Conservation (phyloP, 1,140 invertebrate genomes). For the Paraescarpia echinospica region DNA sequence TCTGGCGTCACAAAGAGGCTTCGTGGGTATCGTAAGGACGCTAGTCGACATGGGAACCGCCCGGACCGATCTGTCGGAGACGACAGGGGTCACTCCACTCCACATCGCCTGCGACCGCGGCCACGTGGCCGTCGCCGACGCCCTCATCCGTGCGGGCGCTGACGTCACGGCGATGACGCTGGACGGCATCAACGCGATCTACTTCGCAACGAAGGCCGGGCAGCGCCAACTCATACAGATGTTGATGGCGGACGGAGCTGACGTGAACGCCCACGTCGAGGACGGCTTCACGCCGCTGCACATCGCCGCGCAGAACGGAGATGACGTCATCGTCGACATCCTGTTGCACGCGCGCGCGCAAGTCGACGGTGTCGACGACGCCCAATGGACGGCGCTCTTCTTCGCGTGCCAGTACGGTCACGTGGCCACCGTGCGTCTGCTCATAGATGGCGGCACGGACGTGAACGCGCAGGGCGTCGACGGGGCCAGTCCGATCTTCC, state of each 20-base stretch:
- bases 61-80: slow-evolving; percentile 17
- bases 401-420: slow-evolving; percentile 33
- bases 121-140: slow-evolving; percentile 17
- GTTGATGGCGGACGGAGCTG: slow-evolving; percentile 22
- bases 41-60: neutral
- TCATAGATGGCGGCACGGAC: slow-evolving; percentile 24
- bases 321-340: slow-evolving; percentile 22
- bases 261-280: slow-evolving; percentile 12
- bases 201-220: slow-evolving; percentile 25
- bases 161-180: slow-evolving; percentile 17
- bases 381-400: slow-evolving; percentile 30
- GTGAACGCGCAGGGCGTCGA: slow-evolving; percentile 16
- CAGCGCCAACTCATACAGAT: slow-evolving; percentile 5
- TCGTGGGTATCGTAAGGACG: neutral
- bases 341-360: slow-evolving; percentile 22
- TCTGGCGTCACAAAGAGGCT: slow-evolving; percentile 26
- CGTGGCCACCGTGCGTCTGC: slow-evolving; percentile 22
- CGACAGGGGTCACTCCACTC: slow-evolving; percentile 27
- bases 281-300: slow-evolving; percentile 30
- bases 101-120: slow-evolving; percentile 29
- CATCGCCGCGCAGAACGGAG: slow-evolving; percentile 31
- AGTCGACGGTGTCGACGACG: slow-evolving; percentile 24
- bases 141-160: slow-evolving; percentile 20
- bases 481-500: slow-evolving; percentile 23
- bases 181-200: slow-evolving; percentile 27